Evolutionary conservation across 2,888 invertebrate genomes (phyloP).

Genomic region (Drosophila mettleri): DNA sequence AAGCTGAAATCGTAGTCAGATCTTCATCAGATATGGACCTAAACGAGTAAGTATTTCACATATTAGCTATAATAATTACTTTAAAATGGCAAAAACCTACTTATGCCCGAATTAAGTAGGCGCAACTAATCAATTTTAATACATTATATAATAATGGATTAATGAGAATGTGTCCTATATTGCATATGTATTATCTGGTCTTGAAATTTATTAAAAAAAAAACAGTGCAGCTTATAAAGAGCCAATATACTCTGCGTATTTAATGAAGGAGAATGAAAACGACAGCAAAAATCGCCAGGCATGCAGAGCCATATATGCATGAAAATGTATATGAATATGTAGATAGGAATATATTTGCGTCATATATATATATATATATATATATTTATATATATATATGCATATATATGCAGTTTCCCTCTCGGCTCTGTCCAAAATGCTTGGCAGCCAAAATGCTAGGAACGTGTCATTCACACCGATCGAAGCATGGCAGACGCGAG

Average conservation of each 20-base stretch:
- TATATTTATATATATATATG: background rate
- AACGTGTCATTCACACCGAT: conserved; percentile 45
- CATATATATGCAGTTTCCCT: background rate
- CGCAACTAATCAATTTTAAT: background rate
- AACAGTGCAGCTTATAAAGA: background rate
- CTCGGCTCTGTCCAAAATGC: conserved; percentile 18
- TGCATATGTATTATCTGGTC: too few species aligned
- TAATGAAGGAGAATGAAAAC: background rate
- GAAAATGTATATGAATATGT: background rate
- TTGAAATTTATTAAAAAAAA: too few species aligned
- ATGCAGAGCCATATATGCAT: background rate
- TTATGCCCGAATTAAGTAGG: background rate
- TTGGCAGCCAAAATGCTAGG: conserved; percentile 18
- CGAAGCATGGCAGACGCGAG: conserved; percentile 9
- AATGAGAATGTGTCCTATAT: too few species aligned
- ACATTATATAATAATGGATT: too few species aligned
- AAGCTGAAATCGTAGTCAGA: too few species aligned
- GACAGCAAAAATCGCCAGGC: background rate
- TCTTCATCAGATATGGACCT: too few species aligned
- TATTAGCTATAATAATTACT: background rate
- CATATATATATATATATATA: background rate
- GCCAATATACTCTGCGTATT: background rate
- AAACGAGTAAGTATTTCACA: too few species aligned
- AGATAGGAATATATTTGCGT: background rate
- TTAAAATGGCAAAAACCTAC: background rate